Evolutionary conservation across 1,140 invertebrate genomes (phyloP), one percentile per base, ranked within the genome.

Genomic region (Gonioctena quinquepunctata): DNA sequence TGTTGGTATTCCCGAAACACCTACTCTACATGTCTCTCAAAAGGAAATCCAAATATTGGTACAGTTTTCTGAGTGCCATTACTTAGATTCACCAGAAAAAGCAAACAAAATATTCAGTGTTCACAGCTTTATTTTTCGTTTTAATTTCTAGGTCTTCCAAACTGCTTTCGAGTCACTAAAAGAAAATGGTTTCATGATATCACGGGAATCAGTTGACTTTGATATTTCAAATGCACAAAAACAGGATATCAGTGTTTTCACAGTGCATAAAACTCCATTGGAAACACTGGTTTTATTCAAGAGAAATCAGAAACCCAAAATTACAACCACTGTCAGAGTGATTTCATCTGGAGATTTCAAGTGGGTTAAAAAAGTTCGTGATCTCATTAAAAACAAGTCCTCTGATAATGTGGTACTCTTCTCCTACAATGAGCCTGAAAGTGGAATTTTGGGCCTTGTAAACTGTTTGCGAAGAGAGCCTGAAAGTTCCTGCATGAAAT

Each of bases 371-470:
- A 71, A 84, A 25, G 72, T 89, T 21, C 87, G 90, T 79, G 84
- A 86, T 54, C 83, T 85, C 8, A 73, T 89, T 1, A 86, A 88
- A 69, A 85, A 87, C 73, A 82, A 83, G 3, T 84, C 83, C 1
- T 82, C 85, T 54, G 73, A 83, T 2, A 82, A 85, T 56, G 73
- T 90, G n/a, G 78, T 92, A 3, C 73, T 91, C 0, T 87, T 89
- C 52, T 83, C 85, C 5, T 86, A 90, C 80, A 86, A 87, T 73
- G 88, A 90, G 68, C 81, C 82, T 19, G 80, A 88, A 3, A 93
- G 88, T 83, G 96, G 96, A 27, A 83, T 96, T 11, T 76, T 97
- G 22, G 68, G 96, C 13, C 83, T 98, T 16, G 86, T 91, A 0
- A 94, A 93, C 62, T 94, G 92, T 77, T 70, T 94, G 0, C 84